phyloP scores from a whole-genome alignment of 2,888 invertebrate genomes.

The Meta bourneti region DNA sequence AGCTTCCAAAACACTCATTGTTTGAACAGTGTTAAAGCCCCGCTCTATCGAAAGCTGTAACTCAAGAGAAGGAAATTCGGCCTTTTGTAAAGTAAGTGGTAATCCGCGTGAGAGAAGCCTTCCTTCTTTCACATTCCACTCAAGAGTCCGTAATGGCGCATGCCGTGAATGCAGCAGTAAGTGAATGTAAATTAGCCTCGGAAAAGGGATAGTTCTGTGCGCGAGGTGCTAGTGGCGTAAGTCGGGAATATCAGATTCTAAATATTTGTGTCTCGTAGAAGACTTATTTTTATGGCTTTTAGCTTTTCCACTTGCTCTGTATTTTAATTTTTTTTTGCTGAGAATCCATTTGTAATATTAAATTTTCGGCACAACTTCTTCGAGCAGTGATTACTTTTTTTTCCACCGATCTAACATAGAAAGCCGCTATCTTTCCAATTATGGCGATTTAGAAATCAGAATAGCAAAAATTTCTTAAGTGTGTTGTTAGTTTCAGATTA shows the following conservation, averaged over 20 bases:
- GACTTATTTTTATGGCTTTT: no score
- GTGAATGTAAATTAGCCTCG: slow-evolving; percentile 37
- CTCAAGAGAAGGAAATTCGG: slow-evolving; percentile 8
- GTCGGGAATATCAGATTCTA: neutral
- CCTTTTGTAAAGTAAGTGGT: neutral
- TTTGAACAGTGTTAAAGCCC: slow-evolving; percentile 20
- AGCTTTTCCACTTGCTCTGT: no score
- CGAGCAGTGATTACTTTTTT: no score
- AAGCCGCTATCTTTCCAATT: no score
- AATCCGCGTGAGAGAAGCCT: neutral
- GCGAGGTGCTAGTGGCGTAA: neutral
- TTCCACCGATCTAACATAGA: no score
- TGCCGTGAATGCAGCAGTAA: slow-evolving; percentile 21
- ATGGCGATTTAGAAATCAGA: no score
- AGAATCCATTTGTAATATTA: no score
- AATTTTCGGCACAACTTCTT: no score
- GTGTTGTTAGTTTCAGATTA: no score
- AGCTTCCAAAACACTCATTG: neutral
- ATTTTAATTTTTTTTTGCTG: no score
- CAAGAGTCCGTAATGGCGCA: neutral
- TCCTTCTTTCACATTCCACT: neutral
- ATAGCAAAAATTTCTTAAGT: no score
- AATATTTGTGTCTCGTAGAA: no score
- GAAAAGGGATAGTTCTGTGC: neutral
- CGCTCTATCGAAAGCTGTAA: neutral